Percentiles rank a stretch among this genome's conserved stretches.
phyloP scores from a whole-genome alignment of 2,888 invertebrate species.

The Catocala fraxini region DNA sequence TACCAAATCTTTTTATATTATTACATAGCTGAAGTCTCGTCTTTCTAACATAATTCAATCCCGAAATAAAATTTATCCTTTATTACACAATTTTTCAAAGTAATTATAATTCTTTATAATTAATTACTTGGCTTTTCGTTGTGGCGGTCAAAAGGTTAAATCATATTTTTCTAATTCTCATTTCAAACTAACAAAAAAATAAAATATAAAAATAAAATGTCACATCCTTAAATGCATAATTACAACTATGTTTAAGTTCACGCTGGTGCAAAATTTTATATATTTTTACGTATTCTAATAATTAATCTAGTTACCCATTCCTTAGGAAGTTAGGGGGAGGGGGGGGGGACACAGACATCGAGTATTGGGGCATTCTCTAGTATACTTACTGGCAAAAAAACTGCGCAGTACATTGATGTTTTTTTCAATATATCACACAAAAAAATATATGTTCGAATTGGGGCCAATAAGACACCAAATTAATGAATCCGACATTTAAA shows the following conservation, averaged over 20 bases:
- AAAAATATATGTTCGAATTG: conserved; percentile 20
- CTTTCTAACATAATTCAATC: no score
- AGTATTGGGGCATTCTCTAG: conserved; percentile 33
- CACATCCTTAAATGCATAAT: conserved; percentile 67
- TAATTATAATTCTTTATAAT: no score
- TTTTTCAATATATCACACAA: conserved; percentile 18
- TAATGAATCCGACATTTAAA: conserved; percentile 2
- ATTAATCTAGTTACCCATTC: conserved; percentile 30
- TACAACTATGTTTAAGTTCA: conserved; percentile 56
- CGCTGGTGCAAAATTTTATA: conserved; percentile 58
- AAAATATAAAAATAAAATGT: conserved; percentile 28
- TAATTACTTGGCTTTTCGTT: no score
- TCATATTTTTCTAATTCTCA: conserved; percentile 45
- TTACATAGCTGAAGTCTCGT: no score
- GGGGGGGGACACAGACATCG: conserved; percentile 3
- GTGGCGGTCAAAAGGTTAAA: conserved; percentile 21
- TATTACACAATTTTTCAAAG: no score
- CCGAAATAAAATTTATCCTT: no score
- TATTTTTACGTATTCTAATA: conserved; percentile 18
- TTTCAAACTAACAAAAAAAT: conserved; percentile 47
- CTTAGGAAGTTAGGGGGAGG: conserved; percentile 6
- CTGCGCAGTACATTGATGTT: conserved; percentile 45
- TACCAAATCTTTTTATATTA: no score
- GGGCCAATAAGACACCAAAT: conserved; percentile 27
- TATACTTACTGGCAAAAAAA: conserved; percentile 49